A percentile compares a stretch with the other conserved stretches of the same genome.
phyloP scores from a whole-genome alignment of 2,888 invertebrate genomes.

The Idaea straminata region DNA sequence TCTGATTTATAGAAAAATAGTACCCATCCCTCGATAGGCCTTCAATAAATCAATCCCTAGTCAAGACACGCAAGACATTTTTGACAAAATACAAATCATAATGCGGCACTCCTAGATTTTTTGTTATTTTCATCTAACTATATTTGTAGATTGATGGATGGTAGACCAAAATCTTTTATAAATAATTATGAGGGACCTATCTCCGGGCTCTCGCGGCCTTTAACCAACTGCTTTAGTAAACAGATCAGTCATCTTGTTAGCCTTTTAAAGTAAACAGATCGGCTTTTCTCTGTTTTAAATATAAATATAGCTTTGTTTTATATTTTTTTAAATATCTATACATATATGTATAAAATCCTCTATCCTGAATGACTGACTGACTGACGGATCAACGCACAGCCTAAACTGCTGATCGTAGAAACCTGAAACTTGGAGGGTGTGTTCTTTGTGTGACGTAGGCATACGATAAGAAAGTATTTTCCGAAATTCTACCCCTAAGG shows the following conservation, averaged over 20 bases:
- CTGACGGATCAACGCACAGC: too few relatives aligned
- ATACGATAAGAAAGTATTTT: too few relatives aligned
- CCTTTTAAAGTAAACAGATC: not conserved
- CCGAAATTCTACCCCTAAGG: too few relatives aligned
- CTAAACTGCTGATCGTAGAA: too few relatives aligned
- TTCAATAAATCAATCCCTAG: not conserved
- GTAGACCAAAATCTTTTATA: not conserved
- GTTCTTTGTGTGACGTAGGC: too few relatives aligned
- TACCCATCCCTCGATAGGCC: not conserved
- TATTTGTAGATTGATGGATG: not conserved
- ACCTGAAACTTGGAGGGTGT: too few relatives aligned
- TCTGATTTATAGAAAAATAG: slow-evolving; percentile 3
- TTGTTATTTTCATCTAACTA: not conserved
- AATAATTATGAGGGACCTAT: not conserved
- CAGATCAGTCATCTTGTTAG: slow-evolving; percentile 1
- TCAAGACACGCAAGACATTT: not conserved
- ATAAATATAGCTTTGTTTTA: too few relatives aligned
- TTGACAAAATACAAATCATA: not conserved
- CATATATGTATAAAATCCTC: too few relatives aligned
- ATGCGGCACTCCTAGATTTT: not conserved
- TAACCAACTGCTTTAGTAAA: not conserved
- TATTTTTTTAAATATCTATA: too few relatives aligned
- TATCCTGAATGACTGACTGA: too few relatives aligned
- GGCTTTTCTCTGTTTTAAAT: not conserved
- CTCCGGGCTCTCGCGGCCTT: not conserved